These are phyloP conservation scores for Pyrochroa serraticornis DNA, from an alignment of 2,888 invertebrate genomes.

Conservation along the genomic window DNA sequence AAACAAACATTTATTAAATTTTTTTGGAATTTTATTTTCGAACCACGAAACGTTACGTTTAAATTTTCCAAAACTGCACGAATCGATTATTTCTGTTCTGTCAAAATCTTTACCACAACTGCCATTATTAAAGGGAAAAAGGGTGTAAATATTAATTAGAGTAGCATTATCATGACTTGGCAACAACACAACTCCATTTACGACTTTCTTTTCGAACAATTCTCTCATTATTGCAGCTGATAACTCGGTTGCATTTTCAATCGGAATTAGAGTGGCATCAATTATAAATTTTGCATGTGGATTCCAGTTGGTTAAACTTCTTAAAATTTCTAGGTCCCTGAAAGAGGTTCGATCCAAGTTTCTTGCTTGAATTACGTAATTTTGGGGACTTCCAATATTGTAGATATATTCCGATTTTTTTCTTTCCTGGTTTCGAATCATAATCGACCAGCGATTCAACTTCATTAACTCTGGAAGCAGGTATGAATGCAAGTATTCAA, in stretches of 20 bases:
- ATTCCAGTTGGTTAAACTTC: background rate
- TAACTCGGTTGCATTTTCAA: background rate
- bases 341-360: too few species aligned
- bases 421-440: too few species aligned
- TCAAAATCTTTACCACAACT: background rate
- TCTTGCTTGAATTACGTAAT: too few species aligned
- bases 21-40: conserved; percentile 26
- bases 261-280: background rate
- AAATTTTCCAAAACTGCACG: background rate
- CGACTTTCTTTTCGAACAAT: background rate
- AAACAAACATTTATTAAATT: conserved; percentile 29
- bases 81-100: background rate
- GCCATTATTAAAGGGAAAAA: background rate
- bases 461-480: too few species aligned
- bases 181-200: conserved; percentile 1
- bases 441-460: too few species aligned
- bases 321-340: too few species aligned
- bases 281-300: conserved; percentile 2
- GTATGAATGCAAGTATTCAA: too few species aligned
- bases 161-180: background rate
- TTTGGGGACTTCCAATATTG: too few species aligned
- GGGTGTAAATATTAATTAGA: background rate
- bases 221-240: background rate
- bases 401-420: too few species aligned
- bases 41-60: conserved; percentile 5